Conservation (phyloP, 2,113 vertebrate genomes). For the Sterrhoptilus dennistouni region DNA sequence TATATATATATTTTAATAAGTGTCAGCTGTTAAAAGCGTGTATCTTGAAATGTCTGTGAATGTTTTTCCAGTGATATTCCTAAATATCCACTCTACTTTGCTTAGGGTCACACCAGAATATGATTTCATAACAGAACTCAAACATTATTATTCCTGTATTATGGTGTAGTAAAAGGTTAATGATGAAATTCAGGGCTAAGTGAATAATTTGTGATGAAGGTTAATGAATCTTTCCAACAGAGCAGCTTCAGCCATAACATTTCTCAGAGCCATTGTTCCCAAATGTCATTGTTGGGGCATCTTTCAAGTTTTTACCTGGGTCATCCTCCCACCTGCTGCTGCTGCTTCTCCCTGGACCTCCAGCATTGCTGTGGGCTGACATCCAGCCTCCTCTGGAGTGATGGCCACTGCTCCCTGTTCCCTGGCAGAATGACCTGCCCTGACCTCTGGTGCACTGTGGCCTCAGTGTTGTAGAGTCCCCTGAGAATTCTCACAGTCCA, state of each 20-base stretch:
- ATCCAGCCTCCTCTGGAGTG: background rate
- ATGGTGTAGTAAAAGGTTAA: background rate
- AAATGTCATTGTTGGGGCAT: background rate
- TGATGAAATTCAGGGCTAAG: background rate
- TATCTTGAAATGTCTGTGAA: background rate
- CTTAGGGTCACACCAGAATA: background rate
- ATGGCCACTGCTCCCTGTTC: background rate
- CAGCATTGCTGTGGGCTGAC: rapidly evolving
- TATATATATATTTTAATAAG: background rate
- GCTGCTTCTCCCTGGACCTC: background rate
- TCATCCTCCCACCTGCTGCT: background rate
- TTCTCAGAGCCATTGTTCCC: background rate
- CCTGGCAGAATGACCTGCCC: background rate
- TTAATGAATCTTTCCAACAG: background rate
- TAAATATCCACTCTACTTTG: background rate
- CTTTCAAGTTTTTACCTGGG: background rate
- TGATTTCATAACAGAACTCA: background rate
- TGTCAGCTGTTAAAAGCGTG: rapidly evolving
- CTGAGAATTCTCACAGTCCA: background rate
- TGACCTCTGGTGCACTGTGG: background rate
- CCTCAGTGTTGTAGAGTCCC: too few species aligned
- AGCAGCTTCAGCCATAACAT: background rate
- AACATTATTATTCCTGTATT: background rate
- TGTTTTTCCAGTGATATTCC: background rate
- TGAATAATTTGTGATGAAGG: background rate